Base-by-base conservation (phyloP, 30 jellyfish, hydroid and myxozoan genomes). In the Chironex yamaguchii region DNA sequence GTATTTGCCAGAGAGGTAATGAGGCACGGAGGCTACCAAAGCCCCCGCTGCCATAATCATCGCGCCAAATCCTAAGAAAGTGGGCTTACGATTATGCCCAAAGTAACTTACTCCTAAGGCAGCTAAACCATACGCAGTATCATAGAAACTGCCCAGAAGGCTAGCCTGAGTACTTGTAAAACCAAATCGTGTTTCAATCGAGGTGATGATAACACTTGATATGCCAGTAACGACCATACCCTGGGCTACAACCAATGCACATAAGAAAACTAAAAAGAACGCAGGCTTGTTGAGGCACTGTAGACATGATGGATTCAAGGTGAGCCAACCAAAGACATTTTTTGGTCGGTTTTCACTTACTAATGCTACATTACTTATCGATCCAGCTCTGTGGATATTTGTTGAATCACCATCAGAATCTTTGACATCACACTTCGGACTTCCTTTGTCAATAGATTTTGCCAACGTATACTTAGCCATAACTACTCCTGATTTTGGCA, bases 201-300 rank as follows among this genome's bases (percentile, higher is more conserved):
- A 86, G 0, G 98, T 86, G 23, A 92, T 51, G 0, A 83, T 78
- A 0, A 88, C 73, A 36, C 91, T 72, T 31, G 97, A 48, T 9
- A 92, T 75, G 13, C 99, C 99, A 69, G 97, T 94, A 13, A 94
- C 86, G 3, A 94, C 82, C 95, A 94, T 92, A 23, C 97, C 97
- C 76, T 94, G 99, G 3, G 93, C 84, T 2, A 79, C 88, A 34
- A 83, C 96, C 2, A 87, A 29, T 4, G 53, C 71, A 53, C 96
- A 88, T 30, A 90, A 0, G 48, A 49, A 76, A 4, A 77, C 68
- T n/a, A 92, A 67, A 52, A 92, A 86, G 53, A 26, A 89, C 48
- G 69, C 29, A 14, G 98, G 98, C 35, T 70, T 86, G 86, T 92
- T 92, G 28, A 92, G 9, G 32, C 49, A 36, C 52, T 93, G 94